These are phyloP conservation scores for Spermophilus dauricus DNA, from an alignment of 2,113 vertebrate genomes.

Conservation along the genomic window DNA sequence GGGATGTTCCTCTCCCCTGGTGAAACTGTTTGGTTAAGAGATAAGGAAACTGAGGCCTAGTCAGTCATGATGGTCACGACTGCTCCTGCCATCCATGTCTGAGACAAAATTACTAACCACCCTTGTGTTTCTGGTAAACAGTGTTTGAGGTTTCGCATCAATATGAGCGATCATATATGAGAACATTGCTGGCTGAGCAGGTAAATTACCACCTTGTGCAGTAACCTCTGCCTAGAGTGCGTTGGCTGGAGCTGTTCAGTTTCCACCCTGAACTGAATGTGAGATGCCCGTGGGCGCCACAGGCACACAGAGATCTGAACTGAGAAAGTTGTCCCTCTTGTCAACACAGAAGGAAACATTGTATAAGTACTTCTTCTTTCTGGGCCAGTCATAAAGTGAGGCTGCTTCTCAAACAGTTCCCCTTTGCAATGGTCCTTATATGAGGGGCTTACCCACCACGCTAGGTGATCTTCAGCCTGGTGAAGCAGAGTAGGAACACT, in stretches of 20 bases:
- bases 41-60: conserved; percentile 62
- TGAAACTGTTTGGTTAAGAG: conserved; percentile 20
- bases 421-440: fast-evolving
- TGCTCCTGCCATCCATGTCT: background rate
- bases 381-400: background rate
- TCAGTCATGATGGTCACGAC: background rate
- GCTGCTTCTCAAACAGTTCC: background rate
- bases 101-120: conserved; percentile 71
- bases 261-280: fast-evolving
- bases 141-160: conserved; percentile 63
- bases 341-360: background rate
- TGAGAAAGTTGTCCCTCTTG: background rate
- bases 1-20: background rate
- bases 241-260: background rate
- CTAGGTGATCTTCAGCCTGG: background rate
- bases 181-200: conserved; percentile 3
- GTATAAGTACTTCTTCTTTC: background rate
- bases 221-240: conserved; percentile 6
- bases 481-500: background rate
- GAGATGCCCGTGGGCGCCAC: background rate
- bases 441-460: background rate
- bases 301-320: background rate
- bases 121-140: conserved; percentile 62
- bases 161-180: background rate
- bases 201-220: conserved; percentile 70